Percentiles rank a stretch among this genome's conserved stretches.
These are phyloP conservation scores for Uria aalge DNA, from an alignment of 2,113 vertebrate species.

Conservation along the genomic window DNA sequence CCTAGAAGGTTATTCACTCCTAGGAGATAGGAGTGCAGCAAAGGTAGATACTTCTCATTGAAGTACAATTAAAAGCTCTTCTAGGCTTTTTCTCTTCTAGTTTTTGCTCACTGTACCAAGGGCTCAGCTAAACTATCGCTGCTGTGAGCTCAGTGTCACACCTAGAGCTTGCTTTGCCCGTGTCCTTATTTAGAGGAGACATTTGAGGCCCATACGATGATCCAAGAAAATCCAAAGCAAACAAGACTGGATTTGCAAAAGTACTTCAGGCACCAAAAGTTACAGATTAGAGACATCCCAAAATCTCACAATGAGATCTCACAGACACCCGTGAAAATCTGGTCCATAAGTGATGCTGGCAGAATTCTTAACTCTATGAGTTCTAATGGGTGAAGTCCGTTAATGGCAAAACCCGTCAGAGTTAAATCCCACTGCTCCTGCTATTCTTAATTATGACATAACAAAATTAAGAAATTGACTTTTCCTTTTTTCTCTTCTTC, in stretches of 20 bases:
- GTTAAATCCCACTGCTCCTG: background rate
- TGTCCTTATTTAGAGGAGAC: background rate
- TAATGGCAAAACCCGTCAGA: background rate
- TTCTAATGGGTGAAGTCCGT: background rate
- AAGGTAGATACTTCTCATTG: background rate
- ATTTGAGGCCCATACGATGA: background rate
- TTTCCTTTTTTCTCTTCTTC: background rate
- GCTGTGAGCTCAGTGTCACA: background rate
- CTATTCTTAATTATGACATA: background rate
- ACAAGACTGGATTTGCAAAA: background rate
- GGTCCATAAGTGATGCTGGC: background rate
- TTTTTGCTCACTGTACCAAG: background rate
- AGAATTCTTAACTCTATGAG: background rate
- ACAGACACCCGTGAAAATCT: background rate
- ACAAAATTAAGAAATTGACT: background rate
- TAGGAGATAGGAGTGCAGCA: background rate
- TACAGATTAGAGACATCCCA: background rate
- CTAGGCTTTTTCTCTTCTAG: background rate
- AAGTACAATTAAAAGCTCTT: background rate
- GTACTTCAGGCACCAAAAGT: background rate
- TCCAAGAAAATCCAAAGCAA: background rate
- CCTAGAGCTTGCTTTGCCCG: background rate
- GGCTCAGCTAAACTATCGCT: background rate
- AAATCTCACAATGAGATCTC: background rate
- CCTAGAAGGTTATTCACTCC: background rate